These are phyloP conservation scores for Forbesichthys agassizii DNA, from an alignment of 2,113 vertebrate species.

Conservation along the genomic window DNA sequence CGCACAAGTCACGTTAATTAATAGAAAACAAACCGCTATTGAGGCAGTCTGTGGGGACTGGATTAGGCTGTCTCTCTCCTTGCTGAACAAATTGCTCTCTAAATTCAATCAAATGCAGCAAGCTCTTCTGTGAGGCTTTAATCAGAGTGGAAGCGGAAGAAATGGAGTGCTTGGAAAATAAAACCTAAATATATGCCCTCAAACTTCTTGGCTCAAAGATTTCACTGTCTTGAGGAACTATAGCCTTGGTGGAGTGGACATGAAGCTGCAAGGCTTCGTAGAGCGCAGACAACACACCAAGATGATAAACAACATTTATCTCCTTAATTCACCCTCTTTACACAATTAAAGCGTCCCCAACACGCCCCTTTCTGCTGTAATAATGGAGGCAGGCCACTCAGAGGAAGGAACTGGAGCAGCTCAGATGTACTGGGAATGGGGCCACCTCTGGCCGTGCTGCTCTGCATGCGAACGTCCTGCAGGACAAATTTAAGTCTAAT, in stretches of 20 bases:
- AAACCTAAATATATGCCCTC: slow-evolving; percentile 3
- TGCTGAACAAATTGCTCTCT: slow-evolving; percentile 68
- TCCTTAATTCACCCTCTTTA: slow-evolving; percentile 28
- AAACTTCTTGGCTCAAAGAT: slow-evolving; percentile 27
- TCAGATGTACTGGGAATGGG: slow-evolving; percentile 17
- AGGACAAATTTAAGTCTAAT: neutral
- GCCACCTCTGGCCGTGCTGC: neutral
- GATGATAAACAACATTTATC: slow-evolving; percentile 22
- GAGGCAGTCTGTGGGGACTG: slow-evolving; percentile 57
- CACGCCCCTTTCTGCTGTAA: neutral
- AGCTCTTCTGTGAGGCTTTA: slow-evolving; percentile 49
- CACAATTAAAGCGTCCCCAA: slow-evolving; percentile 10
- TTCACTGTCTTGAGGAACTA: slow-evolving; percentile 13
- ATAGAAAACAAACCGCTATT: slow-evolving; percentile 68
- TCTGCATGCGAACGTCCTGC: neutral
- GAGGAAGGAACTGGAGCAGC: slow-evolving; percentile 10
- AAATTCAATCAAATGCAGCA: slow-evolving; percentile 66
- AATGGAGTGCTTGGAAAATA: slow-evolving; percentile 8
- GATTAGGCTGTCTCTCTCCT: slow-evolving; percentile 58
- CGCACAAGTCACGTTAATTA: slow-evolving; percentile 56
- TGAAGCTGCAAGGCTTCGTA: slow-evolving; percentile 26
- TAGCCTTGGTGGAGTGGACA: slow-evolving; percentile 32
- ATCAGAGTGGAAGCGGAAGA: slow-evolving; percentile 43
- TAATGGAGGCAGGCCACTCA: neutral
- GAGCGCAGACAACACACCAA: slow-evolving; percentile 1